Evolutionary conservation across 2,113 vertebrate genomes (phyloP).

Genomic region (Sminthopsis crassicaudata): DNA sequence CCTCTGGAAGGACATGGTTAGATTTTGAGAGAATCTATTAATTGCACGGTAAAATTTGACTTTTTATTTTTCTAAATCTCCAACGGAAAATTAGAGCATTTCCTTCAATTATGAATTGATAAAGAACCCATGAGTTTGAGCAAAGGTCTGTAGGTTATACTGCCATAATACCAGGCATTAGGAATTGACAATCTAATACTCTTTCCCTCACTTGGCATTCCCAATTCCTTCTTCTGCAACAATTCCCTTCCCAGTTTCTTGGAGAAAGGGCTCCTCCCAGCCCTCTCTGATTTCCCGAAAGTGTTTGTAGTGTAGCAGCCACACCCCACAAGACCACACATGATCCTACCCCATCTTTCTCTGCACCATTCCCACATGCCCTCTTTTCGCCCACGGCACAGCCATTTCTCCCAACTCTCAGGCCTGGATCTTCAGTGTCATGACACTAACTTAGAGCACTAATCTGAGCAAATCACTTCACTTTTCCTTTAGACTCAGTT

Average conservation of each 20-base stretch:
- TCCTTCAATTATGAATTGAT: background rate
- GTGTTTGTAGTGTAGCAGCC: background rate
- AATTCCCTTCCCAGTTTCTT: no score
- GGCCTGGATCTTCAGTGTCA: background rate
- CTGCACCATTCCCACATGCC: no score
- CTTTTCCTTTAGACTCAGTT: background rate
- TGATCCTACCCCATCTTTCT: no score
- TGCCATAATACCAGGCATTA: background rate
- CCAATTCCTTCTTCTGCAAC: background rate
- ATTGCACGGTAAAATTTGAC: no score
- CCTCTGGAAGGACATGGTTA: no score
- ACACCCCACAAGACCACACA: background rate
- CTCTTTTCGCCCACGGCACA: background rate
- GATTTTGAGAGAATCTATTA: no score
- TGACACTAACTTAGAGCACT: background rate
- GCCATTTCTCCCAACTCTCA: background rate
- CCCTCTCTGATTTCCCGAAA: background rate
- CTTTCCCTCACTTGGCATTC: background rate
- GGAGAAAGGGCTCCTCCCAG: no score
- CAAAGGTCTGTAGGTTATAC: background rate
- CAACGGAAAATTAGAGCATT: background rate
- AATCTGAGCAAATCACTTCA: background rate
- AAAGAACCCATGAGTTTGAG: background rate
- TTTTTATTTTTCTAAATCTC: no score
- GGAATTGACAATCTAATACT: background rate